Percentiles rank a stretch among this genome's conserved stretches.
Evolutionary conservation across 2,113 vertebrate genomes (phyloP).

Genomic region (Chinchilla lanigera): DNA sequence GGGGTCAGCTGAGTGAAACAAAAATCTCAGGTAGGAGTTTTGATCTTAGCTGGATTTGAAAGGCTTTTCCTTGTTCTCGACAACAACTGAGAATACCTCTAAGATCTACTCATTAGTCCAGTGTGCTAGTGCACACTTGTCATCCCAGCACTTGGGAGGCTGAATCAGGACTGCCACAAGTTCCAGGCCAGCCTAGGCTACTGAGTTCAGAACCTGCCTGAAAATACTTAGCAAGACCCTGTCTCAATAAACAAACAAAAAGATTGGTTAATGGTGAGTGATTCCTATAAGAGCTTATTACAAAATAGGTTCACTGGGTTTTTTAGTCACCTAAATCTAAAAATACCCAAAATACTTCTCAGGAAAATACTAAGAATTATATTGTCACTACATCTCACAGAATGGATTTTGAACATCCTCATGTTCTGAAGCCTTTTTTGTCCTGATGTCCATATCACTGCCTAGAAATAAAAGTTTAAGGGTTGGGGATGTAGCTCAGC

Average conservation of each 20-base stretch:
- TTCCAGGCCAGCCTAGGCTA: neutral
- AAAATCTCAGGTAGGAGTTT: neutral
- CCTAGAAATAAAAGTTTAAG: slow-evolving; percentile 16
- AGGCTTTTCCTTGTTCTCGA: slow-evolving; percentile 32
- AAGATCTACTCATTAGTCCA: neutral
- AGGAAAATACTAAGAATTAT: slow-evolving; percentile 2
- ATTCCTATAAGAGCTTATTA: neutral
- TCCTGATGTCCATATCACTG: neutral
- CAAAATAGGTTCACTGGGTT: neutral
- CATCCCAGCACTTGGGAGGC: neutral
- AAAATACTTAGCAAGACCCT: neutral
- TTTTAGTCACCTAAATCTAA: neutral
- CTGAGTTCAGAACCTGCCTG: neutral
- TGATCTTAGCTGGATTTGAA: slow-evolving; percentile 9
- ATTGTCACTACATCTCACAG: neutral
- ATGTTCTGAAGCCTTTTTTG: neutral
- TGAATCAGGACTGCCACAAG: neutral
- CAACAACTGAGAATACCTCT: neutral
- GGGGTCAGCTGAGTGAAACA: neutral
- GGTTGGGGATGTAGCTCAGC: too few relatives aligned
- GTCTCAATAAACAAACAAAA: neutral
- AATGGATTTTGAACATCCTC: neutral
- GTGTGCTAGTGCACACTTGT: neutral
- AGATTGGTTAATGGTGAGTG: neutral
- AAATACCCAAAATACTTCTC: neutral